Percentiles rank a stretch among this genome's conserved stretches.
phyloP scores from a whole-genome alignment of 1,140 invertebrate genomes.

The Leptopilina boulardi region DNA sequence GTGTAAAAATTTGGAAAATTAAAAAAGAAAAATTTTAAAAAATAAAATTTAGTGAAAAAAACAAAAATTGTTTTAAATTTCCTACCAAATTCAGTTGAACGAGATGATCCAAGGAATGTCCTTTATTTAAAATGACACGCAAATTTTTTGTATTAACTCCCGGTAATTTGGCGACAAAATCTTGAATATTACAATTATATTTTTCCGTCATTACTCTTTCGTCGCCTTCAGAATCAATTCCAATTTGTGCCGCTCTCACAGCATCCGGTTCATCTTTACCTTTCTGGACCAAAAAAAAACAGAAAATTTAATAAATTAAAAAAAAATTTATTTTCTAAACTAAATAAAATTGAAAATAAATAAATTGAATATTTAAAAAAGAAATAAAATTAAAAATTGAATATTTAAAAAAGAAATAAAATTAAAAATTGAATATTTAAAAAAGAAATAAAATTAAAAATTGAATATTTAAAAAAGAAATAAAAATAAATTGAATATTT shows the following conservation, averaged over 20 bases:
- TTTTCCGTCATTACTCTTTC: slow-evolving; percentile 78
- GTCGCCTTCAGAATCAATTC: slow-evolving; percentile 79
- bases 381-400: no score
- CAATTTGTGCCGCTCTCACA: slow-evolving; percentile 81
- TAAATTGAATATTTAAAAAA: no score
- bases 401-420: no score
- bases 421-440: no score
- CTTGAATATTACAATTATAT: slow-evolving; percentile 87
- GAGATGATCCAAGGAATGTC: slow-evolving; percentile 84
- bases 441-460: no score
- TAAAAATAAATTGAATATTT: slow-evolving; percentile 7
- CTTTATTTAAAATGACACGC: slow-evolving; percentile 85
- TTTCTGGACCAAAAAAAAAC: slow-evolving; percentile 77
- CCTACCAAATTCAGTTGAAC: slow-evolving; percentile 78
- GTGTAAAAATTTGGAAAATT: slow-evolving; percentile 11
- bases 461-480: background rate
- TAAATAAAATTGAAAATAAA: no score
- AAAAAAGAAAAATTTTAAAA: no score
- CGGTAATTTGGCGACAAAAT: slow-evolving; percentile 93
- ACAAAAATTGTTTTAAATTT: background rate
- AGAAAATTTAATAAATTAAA: no score
- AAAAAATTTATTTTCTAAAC: no score
- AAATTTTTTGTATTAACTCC: slow-evolving; percentile 94
- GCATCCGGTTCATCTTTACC: slow-evolving; percentile 87
- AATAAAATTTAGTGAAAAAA: slow-evolving; percentile 28